Evolutionary conservation across 2,113 vertebrate species (phyloP), one percentile per base, ranked within the genome.

Genomic region (Pithys albifrons): DNA sequence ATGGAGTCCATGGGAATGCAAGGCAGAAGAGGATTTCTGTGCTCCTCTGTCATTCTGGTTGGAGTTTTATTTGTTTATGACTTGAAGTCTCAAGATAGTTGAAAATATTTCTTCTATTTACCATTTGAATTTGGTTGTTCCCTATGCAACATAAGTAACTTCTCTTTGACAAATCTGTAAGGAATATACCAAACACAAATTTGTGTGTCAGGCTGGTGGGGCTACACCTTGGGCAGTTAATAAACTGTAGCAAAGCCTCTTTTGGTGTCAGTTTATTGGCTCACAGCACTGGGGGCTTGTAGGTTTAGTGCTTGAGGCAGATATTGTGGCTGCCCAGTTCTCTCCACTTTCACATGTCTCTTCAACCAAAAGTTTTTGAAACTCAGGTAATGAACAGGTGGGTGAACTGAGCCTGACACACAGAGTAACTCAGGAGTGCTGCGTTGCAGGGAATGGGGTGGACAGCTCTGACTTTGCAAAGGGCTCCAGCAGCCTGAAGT

Each of bases 161-260:
- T 48, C 14, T 20, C 19, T 43, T 88, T 90, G 75, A 41, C 71
- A 52, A 55, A 74, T 92, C 69, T 51, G 55, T 48, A 35, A 54
- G 58, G 55, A 70, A 20, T 76, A 4, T 31, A 62, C 33, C 46
- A 93, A 92, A 52, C 49, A 74, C 41, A 71, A 41, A 57, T 89
- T 25, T 35, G 18, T 76, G 5, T 43, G 15, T 58, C 69, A 33
- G 54, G 16, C 28, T 73, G 10, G 33, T 29, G 7, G 25, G 7
- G 8, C 33, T 55, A 6, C 24, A n/a, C 51, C 6, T 90, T 35
- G n/a, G 29, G 27, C 58, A 7, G 16, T 81, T 59, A 93, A 94
- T 94, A 89, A 95, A 97, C 64, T 27, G 6, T 35, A 43, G 51
- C 13, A 43, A 80, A 91, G 11, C 20, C 49, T 69, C 24, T 75